A percentile compares a stretch with the other conserved stretches of the same genome.
Evolutionary conservation across 2,888 invertebrate genomes (phyloP).

Genomic region (Drosophila differens): DNA sequence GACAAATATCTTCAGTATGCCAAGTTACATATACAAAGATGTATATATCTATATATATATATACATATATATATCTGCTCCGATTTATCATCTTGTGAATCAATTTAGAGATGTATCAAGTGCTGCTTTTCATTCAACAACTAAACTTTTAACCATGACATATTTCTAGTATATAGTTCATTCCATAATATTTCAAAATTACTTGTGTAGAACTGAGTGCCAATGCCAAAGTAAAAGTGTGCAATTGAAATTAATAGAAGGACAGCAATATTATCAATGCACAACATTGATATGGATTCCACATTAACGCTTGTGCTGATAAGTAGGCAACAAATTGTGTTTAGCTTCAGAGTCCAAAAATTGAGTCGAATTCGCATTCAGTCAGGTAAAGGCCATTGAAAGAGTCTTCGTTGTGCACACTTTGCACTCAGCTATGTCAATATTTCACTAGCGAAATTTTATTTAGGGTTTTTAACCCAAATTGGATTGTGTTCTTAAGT

Average conservation of each 20-base stretch:
- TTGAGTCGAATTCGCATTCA: background rate
- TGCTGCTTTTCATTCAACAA: background rate
- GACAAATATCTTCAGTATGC: background rate
- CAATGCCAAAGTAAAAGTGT: background rate
- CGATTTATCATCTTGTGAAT: background rate
- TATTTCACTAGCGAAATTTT: background rate
- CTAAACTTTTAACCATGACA: background rate
- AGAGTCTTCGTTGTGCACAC: background rate
- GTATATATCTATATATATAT: background rate
- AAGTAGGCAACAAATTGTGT: conserved; percentile 35
- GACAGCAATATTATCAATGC: background rate
- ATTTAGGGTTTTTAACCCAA: background rate
- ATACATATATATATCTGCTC: too few species aligned
- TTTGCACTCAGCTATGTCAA: background rate
- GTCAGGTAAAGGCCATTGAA: background rate
- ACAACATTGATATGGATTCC: background rate
- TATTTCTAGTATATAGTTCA: background rate
- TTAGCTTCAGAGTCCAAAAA: background rate
- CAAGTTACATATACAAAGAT: background rate
- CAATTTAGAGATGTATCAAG: background rate
- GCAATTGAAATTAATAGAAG: background rate
- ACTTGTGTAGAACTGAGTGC: background rate
- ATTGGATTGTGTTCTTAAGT: background rate
- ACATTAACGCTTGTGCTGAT: background rate
- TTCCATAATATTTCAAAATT: background rate